Evolutionary conservation across 1,140 invertebrate genomes (phyloP).

Genomic region (Carcinoscorpius rotundicauda): DNA sequence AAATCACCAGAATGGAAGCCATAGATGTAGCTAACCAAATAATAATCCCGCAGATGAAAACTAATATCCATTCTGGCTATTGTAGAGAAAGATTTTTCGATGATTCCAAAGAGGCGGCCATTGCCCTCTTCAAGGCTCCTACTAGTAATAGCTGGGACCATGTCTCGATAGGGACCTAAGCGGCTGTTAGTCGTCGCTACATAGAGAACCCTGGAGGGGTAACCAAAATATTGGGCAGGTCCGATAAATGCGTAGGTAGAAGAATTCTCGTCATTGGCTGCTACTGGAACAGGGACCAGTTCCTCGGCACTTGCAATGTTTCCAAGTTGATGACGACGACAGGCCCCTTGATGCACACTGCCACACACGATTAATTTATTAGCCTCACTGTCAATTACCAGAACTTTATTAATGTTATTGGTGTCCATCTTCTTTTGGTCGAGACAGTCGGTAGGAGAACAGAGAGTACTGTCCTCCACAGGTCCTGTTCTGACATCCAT

Average conservation of each 20-base stretch:
- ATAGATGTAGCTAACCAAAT: constrained; percentile 86
- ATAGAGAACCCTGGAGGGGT: constrained; percentile 60
- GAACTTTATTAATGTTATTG: constrained; percentile 82
- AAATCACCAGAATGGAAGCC: constrained; percentile 89
- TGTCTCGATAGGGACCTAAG: constrained; percentile 79
- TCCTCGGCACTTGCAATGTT: constrained; percentile 63
- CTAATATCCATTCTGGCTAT: constrained; percentile 83
- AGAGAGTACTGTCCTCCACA: constrained; percentile 67
- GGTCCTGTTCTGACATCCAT: constrained; percentile 56
- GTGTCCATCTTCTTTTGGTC: constrained; percentile 45
- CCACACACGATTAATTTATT: constrained; percentile 74
- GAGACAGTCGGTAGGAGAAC: constrained; percentile 67
- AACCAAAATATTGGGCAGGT: constrained; percentile 61
- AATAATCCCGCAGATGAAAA: constrained; percentile 67
- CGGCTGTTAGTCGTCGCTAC: constrained; percentile 90
- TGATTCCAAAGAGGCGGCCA: constrained; percentile 46
- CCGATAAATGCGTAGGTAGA: constrained; percentile 92
- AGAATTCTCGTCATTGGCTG: constrained; percentile 78
- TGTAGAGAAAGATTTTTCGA: constrained; percentile 71
- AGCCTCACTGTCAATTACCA: constrained; percentile 71
- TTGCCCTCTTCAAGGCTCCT: constrained; percentile 48
- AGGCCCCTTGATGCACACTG: constrained; percentile 73
- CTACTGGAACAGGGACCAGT: constrained; percentile 63
- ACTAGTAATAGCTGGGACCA: constrained; percentile 83
- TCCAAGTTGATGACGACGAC: constrained; percentile 65